Evolutionary conservation across 30 jellyfish, hydroid and myxozoan genomes (phyloP), one percentile per base, ranked within the genome.

Genomic region (Calvadosia cruxmelitensis): DNA sequence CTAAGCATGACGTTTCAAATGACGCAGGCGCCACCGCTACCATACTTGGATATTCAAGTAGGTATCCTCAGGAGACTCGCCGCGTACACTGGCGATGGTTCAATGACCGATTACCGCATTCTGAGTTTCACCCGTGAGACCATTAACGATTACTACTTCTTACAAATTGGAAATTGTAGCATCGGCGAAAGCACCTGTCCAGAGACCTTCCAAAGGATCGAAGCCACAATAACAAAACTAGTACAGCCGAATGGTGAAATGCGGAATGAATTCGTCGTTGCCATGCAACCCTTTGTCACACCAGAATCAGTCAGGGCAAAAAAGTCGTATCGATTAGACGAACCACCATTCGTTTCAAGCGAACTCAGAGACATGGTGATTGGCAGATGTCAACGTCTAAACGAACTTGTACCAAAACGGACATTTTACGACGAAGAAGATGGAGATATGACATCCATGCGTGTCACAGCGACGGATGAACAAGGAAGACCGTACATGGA

Each of bases 341-440:
- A 32, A 49, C 75, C 84, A 29, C 85, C 85, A 29, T 3, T 5
- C 66, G 34, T 33, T n/a, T 15, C 12, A 10, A 48, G 30, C 7
- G 5, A 27, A 15, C 33, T n/a, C 12, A 29, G 27, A 29, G 32
- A 27, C 48, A 15, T 33, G 32, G 3, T 32, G 63, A 51, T 74
- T 10, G 13, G 34, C 25, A 51, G 30, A 27, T 74, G 85, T 62
- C 20, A 31, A 3, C 25, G 52, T 12, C 13, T 0, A 34, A 65
- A 1, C 23, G 16, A 31, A 1, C 71, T 34, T 20, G 42, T 86
- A 16, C 91, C 90, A 1, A 27, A 83, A 27, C 78, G 71, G 10
- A 50, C 80, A n/a, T 86, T 86, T 69, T 67, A 69, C 49, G 96
- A 86, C 49, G 75, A 69, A 49, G 93, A 78, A 25, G 78, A 79